Base-by-base conservation (phyloP, 2,113 vertebrate species). In the Sinocyclocheilus maitianheensis region DNA sequence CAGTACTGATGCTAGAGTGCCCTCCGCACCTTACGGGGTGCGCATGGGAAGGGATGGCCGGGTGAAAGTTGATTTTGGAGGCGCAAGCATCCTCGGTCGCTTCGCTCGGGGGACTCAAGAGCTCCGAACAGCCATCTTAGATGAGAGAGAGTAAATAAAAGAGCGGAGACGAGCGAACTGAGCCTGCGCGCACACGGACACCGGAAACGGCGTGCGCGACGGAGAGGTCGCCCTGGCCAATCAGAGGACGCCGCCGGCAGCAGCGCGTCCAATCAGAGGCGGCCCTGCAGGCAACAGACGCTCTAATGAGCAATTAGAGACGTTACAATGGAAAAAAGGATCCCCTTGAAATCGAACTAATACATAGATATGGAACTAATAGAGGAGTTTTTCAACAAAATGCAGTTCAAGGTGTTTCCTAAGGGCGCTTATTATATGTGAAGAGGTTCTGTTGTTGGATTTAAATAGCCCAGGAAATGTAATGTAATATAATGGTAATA, bases 131-230 rank as follows among this genome's bases (percentile, higher is more conserved):
- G 95, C 95, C 95, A 96, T 96, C 95, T 95, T 96, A 94, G 93
- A 91, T 93, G 94, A 95, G 89, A 87, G 84, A 93, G 94, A 95
- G 95, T 96, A 95, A 95, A 96, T 95, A 96, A 94, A 93, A 95
- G 94, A 94, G 93, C 91, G 91, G 82, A 90, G 90, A 88, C 89
- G 92, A 90, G 89, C 89, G 91, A 91, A 90, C 90, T 94, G 93
- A 92, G 95, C 94, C 26, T 94, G 95, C 93, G 95, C 91, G 84
- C 48, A 90, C 72, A 87, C 87, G 71, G 87, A 37, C 24, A 90
- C 89, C 93, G 91, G 93, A 94, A 94, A 88, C 89, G 83, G 79
- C 89, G 91, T 91, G 86, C 4, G 5, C 46, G 88, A 87, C 86
- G 80, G 79, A 76, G 67, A 89, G 60, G 58, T 84, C 84, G 20